Evolutionary conservation across 2,797 vertebrate species (phyloP).

Genomic region (Myoxocephalus aenaeus): DNA sequence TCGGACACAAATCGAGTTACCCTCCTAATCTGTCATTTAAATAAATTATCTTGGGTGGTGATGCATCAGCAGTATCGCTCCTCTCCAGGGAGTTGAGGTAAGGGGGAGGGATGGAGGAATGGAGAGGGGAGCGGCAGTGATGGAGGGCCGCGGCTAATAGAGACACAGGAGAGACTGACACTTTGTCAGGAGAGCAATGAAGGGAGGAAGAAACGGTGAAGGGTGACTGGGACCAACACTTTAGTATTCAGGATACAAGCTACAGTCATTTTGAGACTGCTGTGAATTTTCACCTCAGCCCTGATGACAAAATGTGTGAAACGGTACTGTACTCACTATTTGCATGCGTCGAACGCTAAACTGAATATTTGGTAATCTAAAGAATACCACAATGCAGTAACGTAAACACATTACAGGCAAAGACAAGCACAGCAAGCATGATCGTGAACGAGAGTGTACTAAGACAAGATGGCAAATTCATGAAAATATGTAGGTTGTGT

Average conservation of each 20-base stretch:
- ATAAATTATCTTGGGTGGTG: conserved; percentile 81
- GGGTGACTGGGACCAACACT: conserved; percentile 30
- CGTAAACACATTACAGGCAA: not conserved
- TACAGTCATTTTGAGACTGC: not conserved
- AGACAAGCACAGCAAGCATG: not conserved
- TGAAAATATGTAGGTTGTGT: not conserved
- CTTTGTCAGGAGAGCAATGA: conserved; percentile 58
- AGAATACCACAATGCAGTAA: not conserved
- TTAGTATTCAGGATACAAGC: conserved; percentile 15
- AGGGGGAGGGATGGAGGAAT: conserved; percentile 53
- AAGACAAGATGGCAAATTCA: not conserved
- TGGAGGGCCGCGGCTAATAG: conserved; percentile 65
- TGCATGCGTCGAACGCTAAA: not conserved
- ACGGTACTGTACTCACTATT: not conserved
- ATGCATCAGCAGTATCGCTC: conserved; percentile 81
- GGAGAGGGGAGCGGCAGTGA: conserved; percentile 40
- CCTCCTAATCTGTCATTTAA: conserved; percentile 85
- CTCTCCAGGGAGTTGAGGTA: conserved; percentile 58
- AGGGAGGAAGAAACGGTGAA: conserved; percentile 25
- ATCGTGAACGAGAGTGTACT: not conserved
- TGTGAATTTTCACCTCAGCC: conserved; percentile 13
- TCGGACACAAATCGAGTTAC: conserved; percentile 81
- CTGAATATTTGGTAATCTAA: not conserved
- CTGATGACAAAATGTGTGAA: not conserved
- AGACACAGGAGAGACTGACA: conserved; percentile 71